Conservation (phyloP, 2,797 vertebrate species). For the Furcifer pardalis region DNA sequence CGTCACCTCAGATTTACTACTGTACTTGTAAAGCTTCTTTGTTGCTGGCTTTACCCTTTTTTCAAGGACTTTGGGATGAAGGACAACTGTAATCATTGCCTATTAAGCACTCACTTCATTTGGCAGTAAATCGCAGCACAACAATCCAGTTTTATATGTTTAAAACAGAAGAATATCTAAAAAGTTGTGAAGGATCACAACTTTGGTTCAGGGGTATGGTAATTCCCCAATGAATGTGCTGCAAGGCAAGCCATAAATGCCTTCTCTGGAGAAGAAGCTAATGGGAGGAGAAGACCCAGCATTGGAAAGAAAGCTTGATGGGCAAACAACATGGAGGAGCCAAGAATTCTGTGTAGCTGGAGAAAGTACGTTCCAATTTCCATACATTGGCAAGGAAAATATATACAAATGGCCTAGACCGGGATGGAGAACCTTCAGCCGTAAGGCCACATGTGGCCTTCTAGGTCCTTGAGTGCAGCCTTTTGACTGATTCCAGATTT, state of each 20-base stretch:
- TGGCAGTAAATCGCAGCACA: slow-evolving; percentile 43
- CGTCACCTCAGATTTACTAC: slow-evolving; percentile 45
- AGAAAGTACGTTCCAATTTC: slow-evolving; percentile 21
- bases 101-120: slow-evolving; percentile 41
- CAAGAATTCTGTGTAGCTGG: slow-evolving; percentile 20
- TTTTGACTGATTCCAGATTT: too few relatives aligned
- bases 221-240: slow-evolving; percentile 31
- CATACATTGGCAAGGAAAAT: slow-evolving; percentile 22
- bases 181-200: slow-evolving; percentile 7
- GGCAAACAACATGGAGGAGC: not conserved
- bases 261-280: not conserved
- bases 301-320: not conserved
- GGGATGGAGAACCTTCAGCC: too few relatives aligned
- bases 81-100: slow-evolving; percentile 27
- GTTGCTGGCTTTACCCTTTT: slow-evolving; percentile 47
- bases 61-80: slow-evolving; percentile 51
- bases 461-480: too few relatives aligned
- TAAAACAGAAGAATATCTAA: slow-evolving; percentile 38
- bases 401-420: too few relatives aligned
- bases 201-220: slow-evolving; percentile 32
- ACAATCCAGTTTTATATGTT: slow-evolving; percentile 41
- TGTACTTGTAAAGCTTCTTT: slow-evolving; percentile 25
- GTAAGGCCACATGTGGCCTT: too few relatives aligned
- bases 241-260: slow-evolving; percentile 5
- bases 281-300: not conserved